Evolutionary conservation across 2,113 vertebrate species (phyloP).

Genomic region (Chamaea fasciata): DNA sequence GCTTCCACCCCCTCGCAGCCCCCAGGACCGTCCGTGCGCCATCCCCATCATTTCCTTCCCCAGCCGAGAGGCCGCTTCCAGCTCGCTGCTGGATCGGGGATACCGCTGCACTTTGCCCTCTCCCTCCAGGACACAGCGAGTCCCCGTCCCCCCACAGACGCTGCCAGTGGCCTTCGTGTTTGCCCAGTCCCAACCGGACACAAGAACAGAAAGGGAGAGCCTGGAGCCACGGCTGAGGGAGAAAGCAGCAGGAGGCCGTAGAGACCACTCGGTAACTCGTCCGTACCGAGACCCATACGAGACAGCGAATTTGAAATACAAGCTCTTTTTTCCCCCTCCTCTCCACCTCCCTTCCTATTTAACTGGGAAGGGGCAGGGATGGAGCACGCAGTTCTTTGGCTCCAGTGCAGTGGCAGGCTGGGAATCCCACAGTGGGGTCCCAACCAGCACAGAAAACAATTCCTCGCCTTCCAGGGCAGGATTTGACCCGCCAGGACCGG

Average conservation of each 20-base stretch:
- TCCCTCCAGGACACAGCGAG: neutral
- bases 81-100: neutral
- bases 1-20: neutral
- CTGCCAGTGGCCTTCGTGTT: neutral
- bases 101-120: neutral
- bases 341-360: neutral
- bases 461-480: neutral
- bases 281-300: accelerated
- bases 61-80: neutral
- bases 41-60: accelerated
- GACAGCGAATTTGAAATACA: neutral
- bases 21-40: neutral
- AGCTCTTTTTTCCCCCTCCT: accelerated
- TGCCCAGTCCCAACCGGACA: neutral
- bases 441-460: neutral
- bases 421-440: neutral
- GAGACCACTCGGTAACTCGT: neutral
- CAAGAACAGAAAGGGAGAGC: neutral
- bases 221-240: neutral
- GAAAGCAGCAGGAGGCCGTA: neutral
- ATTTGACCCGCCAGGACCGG: neutral
- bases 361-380: neutral
- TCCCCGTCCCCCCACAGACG: neutral
- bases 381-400: neutral
- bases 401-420: neutral